Evolutionary conservation across 1,140 invertebrate species (phyloP), one percentile per base, ranked within the genome.

Genomic region (Gyrodactylus bullatarudis): DNA sequence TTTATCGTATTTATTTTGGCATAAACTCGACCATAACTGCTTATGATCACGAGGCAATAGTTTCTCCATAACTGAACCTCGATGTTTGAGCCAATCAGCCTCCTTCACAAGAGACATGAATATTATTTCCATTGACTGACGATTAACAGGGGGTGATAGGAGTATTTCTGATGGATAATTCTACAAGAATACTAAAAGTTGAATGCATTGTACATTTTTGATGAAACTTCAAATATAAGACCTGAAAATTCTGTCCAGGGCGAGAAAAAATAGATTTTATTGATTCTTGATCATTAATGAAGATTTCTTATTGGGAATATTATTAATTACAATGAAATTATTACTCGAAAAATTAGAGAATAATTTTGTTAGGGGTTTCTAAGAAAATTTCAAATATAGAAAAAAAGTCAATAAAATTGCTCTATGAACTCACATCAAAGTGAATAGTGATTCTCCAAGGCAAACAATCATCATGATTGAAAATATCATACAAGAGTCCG

Each of bases 61-160:
- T 2, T 24, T 68, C 20, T 26, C 54, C 1, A 74, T 73, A n/a
- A 74, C 71, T n/a, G 68, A n/a, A 19, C 25, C 73, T 72, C 54
- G 25, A 68, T 68, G 25, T 26, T 68, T 74, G 1, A 74, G 71
- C 25, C 54, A 73, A 21, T 74, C 73, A 16, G 73, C 73, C 54
- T 74, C 73, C 21, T 74, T 74, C 20, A 74, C n/a, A 20, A 21
- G 68, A n/a, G 25, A 34, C 73, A 74, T 74, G 68, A 74, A 74
- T 34, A 74, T 74, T 8, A 22, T 1, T 72, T 74, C 73, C 20
- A 74, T 23, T 21, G 73, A n/a, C 1, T 72, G 26, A n/a, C 54
- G 25, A 54, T 8, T 16, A 16, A 54, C 34, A n/a, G 34, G 34
- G 34, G 34, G 34, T 16, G 34, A 8, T 16, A 54, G 34, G 34